Conservation (phyloP, 2,113 vertebrate genomes). For the Hypomesus transpacificus region DNA sequence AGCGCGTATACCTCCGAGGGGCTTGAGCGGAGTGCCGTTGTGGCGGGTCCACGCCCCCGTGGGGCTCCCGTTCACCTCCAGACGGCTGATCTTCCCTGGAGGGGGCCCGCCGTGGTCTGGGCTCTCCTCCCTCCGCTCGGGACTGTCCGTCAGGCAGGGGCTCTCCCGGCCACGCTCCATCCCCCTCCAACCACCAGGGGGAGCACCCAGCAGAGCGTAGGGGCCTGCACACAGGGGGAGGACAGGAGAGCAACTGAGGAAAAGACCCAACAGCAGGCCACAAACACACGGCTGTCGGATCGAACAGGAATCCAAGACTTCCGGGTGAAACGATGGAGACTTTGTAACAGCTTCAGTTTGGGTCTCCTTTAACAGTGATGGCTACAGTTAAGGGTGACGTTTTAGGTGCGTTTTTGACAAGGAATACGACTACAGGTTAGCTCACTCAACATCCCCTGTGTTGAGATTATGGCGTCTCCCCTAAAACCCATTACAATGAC, state of each 20-base stretch:
- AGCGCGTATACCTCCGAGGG: conserved; percentile 78
- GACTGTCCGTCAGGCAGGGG: conserved; percentile 81
- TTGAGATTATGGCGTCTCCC: background rate
- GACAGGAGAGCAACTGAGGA: background rate
- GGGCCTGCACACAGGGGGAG: conserved; percentile 67
- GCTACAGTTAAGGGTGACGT: too few relatives aligned
- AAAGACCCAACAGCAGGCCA: background rate
- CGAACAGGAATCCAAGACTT: too few relatives aligned
- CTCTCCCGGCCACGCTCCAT: conserved; percentile 84
- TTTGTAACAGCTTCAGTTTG: too few relatives aligned
- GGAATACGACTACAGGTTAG: too few relatives aligned
- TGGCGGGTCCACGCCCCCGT: conserved; percentile 78
- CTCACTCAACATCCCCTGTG: background rate
- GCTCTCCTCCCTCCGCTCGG: conserved; percentile 79
- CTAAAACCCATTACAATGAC: background rate
- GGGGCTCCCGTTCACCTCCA: conserved; percentile 90
- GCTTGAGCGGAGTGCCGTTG: conserved; percentile 79
- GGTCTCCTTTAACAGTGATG: too few relatives aligned
- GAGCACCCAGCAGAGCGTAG: conserved; percentile 76
- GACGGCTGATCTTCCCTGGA: conserved; percentile 78
- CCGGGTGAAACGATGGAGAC: too few relatives aligned
- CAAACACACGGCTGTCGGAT: too few relatives aligned
- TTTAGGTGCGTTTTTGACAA: too few relatives aligned
- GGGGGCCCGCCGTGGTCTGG: conserved; percentile 80
- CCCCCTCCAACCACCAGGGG: conserved; percentile 73